Evolutionary conservation across 1,140 invertebrate species (phyloP), one percentile per base, ranked within the genome.

Genomic region (Adoxophyes honmai): DNA sequence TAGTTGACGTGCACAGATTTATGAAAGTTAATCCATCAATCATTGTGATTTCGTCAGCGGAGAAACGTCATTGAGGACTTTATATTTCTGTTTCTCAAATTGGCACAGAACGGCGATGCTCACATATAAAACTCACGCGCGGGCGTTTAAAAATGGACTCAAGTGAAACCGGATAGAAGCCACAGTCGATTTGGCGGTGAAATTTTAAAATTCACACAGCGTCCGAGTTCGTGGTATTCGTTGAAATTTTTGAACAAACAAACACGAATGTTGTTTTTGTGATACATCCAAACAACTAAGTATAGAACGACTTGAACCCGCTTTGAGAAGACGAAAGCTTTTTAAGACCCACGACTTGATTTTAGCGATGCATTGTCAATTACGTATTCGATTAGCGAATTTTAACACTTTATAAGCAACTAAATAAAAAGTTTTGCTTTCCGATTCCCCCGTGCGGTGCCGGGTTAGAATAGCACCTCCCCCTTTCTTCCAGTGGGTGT

Each of bases 151-250:
- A 21, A 21, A 28, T 3, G 11, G 5, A 9, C 42, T 13, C n/a
- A 6, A 11, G 10, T 2, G 16, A 0, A 21, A 44, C 4, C n/a
- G 18, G 11, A 21, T 48, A 21, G n/a, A 48, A 11, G 18, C 21
- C 1, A 33, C 18, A 18, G 0, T 44, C 42, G 21, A 11, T 4
- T 13, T 4, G 8, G 39, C 1, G 4, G 39, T 18, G 0, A 18
- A 33, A n/a, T 44, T 48, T 74, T 63, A 51, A 60, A 54, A 71
- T 71, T 71, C 68, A 54, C 59, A 57, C 13, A 57, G 52, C 59
- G 66, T 64, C 37, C 52, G 65, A 55, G 59, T 71, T 67, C 68
- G 62, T 63, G 62, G 68, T 69, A 71, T 60, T 65, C 54, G 60
- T 59, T 52, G 62, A 55, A 59, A 39, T 54, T 59, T 10, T 33